Base-by-base conservation (phyloP, 2,888 invertebrate genomes). In the Diachrysia chrysitis region DNA sequence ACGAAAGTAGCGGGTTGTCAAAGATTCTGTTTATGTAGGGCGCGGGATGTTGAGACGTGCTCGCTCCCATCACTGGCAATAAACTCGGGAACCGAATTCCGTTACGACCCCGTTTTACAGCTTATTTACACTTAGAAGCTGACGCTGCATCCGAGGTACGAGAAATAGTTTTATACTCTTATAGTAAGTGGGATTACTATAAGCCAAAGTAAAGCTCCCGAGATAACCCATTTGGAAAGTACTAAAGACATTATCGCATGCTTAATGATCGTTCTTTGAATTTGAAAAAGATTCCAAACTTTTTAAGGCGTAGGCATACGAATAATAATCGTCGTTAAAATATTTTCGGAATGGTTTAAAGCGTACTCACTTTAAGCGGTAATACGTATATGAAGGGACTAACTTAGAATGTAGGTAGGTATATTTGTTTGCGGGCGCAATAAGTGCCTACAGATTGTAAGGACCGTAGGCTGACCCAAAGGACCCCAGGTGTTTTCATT, bases 401-500 rank as follows among this genome's bases (percentile, higher is more conserved):
- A 76, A 35, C 64, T 76, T 58, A 53, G 48, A 21, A 71, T 35
- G 7, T 21, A 63, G 63, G n/a, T n/a, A 69, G 65, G 70, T 66
- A 67, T 73, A 67, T 71, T 72, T 72, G 60, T 68, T 73, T 79
- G 59, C 55, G 62, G 60, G 58, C 54, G 29, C 51, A 68, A 68
- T 83, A 79, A 71, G 69, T 70, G 63, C 73, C 68, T 66, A 54
- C 62, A 67, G 73, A 75, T 77, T 78, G 79, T 76, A 80, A 83
- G 71, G 71, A 75, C 78, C 73, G 63, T 69, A 76, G 73, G 58
- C 70, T 63, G 66, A 68, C 81, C 77, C 75, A 66, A 62, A 77
- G 66, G 83, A 65, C 76, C 85, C 73, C 88, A 87, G 87, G 89
- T 88, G 90, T 87, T 89, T 86, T 86, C 84, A 79, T 85, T 85